These are phyloP conservation scores for Gallinago paraguaiae DNA, from an alignment of 2,113 vertebrate species.

Conservation along the genomic window DNA sequence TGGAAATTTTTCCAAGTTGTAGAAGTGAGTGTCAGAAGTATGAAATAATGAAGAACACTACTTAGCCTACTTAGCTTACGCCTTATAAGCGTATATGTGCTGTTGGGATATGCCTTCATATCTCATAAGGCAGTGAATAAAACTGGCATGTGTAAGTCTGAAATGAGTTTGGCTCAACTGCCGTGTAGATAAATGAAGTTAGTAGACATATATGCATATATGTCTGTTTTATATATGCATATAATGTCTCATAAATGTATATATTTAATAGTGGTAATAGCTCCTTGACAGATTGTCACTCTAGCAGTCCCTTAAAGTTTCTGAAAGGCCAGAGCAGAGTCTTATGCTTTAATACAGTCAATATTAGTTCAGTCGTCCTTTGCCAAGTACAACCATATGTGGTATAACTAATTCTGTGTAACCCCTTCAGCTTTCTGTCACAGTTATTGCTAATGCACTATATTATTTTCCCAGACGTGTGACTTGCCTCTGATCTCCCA, in stretches of 20 bases:
- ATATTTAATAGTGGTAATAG: background rate
- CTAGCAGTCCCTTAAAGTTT: background rate
- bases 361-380: constrained; percentile 23
- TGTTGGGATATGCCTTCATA: background rate
- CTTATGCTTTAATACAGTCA: background rate
- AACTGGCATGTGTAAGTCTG: background rate
- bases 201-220: background rate
- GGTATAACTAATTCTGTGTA: constrained; percentile 70
- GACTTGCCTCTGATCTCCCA: constrained; percentile 63
- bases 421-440: constrained; percentile 81
- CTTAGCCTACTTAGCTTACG: background rate
- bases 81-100: background rate
- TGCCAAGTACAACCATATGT: constrained; percentile 66
- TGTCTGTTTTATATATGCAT: background rate
- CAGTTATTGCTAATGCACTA: constrained; percentile 78
- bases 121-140: background rate
- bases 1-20: background rate
- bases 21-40: background rate
- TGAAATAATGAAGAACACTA: background rate
- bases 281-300: background rate
- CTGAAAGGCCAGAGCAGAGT: background rate
- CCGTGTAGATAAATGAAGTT: background rate
- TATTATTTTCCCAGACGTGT: constrained; percentile 79
- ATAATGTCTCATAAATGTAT: background rate
- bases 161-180: background rate